These are phyloP conservation scores for Periparus ater DNA, from an alignment of 2,797 vertebrate genomes.

Conservation along the genomic window DNA sequence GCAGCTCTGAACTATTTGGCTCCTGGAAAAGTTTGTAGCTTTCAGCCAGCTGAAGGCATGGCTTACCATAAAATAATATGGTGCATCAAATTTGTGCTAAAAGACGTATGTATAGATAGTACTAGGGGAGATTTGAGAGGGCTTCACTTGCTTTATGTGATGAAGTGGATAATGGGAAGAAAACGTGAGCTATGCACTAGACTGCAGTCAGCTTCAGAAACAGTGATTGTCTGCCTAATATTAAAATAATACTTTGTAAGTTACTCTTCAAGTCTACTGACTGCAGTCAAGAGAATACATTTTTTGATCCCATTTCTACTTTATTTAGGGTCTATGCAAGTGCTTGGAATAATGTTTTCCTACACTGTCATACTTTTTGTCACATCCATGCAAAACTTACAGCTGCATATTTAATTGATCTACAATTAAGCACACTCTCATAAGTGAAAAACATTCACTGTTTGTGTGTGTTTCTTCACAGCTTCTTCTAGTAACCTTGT, in stretches of 20 bases:
- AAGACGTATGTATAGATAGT: not conserved
- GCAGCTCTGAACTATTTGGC: fast-evolving
- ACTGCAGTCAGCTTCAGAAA: not conserved
- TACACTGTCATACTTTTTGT: not conserved
- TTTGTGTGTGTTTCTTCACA: not conserved
- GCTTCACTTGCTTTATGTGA: not conserved
- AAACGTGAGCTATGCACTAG: not conserved
- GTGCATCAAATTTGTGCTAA: not conserved
- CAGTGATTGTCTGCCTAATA: not conserved
- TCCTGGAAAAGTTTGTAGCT: not conserved
- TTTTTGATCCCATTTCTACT: not conserved
- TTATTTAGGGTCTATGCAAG: not conserved
- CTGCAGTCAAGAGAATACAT: not conserved
- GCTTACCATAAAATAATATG: not conserved
- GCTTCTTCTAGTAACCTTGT: not conserved
- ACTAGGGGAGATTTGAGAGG: not conserved
- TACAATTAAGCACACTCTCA: not conserved
- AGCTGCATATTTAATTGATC: not conserved
- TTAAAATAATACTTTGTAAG: not conserved
- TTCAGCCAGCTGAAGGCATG: not conserved
- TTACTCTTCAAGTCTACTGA: not conserved
- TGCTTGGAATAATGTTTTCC: not conserved
- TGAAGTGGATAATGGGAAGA: not conserved
- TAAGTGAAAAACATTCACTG: not conserved
- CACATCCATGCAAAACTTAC: not conserved